phyloP scores from a whole-genome alignment of 2,797 vertebrate genomes.

The Sebastiscus albofasciatus region DNA sequence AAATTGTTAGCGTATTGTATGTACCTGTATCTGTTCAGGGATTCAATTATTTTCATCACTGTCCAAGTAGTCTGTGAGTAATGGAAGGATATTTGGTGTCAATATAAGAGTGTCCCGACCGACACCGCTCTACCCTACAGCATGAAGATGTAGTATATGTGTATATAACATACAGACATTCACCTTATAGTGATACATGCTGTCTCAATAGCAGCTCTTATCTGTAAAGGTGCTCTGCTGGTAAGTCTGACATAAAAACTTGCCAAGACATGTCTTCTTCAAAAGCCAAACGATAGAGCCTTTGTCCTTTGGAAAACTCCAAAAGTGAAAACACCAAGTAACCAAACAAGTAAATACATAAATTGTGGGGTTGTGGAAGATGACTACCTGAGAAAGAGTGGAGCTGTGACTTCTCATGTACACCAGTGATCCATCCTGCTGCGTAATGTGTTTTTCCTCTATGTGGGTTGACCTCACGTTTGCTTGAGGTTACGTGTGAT shows the following conservation, averaged over 20 bases:
- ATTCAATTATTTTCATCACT: no score
- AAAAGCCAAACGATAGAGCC: neutral
- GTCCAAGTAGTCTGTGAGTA: no score
- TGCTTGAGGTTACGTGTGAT: constrained; percentile 63
- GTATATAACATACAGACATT: neutral
- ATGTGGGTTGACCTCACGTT: constrained; percentile 62
- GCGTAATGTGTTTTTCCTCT: constrained; percentile 66
- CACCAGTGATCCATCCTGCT: constrained; percentile 35
- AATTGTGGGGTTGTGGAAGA: constrained; percentile 56
- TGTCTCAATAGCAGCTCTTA: neutral
- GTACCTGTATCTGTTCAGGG: no score
- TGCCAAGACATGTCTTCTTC: constrained; percentile 21
- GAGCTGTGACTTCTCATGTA: constrained; percentile 34
- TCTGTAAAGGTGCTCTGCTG: neutral
- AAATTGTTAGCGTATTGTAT: no score
- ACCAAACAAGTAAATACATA: constrained; percentile 50
- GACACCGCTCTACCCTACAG: no score
- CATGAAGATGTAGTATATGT: no score
- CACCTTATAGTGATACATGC: neutral
- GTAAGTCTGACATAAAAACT: neutral
- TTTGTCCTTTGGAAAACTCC: constrained; percentile 50
- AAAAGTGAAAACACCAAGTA: constrained; percentile 47
- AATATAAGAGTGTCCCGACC: no score
- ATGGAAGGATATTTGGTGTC: no score
- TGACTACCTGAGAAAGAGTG: constrained; percentile 56